Base-by-base conservation (phyloP, 1,140 invertebrate species). In the Lordiphosa collinella region DNA sequence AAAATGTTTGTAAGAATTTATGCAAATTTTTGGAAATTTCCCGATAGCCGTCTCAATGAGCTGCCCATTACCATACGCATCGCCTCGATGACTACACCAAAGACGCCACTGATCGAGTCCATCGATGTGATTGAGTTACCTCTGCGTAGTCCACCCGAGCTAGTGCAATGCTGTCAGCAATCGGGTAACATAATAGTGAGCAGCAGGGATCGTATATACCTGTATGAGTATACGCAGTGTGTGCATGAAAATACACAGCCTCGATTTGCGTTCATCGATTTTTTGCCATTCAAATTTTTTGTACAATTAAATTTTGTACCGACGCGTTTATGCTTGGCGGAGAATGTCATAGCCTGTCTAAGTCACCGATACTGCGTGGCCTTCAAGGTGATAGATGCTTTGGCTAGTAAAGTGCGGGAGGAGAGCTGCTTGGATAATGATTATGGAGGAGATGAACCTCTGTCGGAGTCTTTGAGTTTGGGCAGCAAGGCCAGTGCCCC, bases 1-100 rank as follows among this genome's bases (percentile, higher is more conserved):
- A 88, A 88, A 48, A 88, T 88, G 86, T 88, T 88, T 43, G 86
- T 88, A 4, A 78, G 86, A 8, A 85, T 88, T n/a, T 88, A 88
- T 60, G 82, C 86, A 1, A 88, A 88, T 48, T 88, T 88, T 48
- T 88, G 74, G 74, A 88, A 88, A 57, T 88, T 88, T 41, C 61
- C 86, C 1, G 86, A 88, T 25, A 62, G 70, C 8, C 86, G 86
- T 52, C 62, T 88, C 0, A 85, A 80, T 38, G 86, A 88, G 40
- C 46, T 88, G 13, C 86, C 86, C 14, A 88, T 88, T 14, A 88
- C 86, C 3, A 88, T 88, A 58, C 63, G 86, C 0, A 88, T 88
- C 35, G 86, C 86, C 6, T 88, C 86, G 16, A 88, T 88, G 86
- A 88, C 86, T 12, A 88, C 86, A 36, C 86, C 86, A 10, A 88